phyloP scores from a whole-genome alignment of 2,113 vertebrate species.

The Periophthalmodon schlosseri region DNA sequence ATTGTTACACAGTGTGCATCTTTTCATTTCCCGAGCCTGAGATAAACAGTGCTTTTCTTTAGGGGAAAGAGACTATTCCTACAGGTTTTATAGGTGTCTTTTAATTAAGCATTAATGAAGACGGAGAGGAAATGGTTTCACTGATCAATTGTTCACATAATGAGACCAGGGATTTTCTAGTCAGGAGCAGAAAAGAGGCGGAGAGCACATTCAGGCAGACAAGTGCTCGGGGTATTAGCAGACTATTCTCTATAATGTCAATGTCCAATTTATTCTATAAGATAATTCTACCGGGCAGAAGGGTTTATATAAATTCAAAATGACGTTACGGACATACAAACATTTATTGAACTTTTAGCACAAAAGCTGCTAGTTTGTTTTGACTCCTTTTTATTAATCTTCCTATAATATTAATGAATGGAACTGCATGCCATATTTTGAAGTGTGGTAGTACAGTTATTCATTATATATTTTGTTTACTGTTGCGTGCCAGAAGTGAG shows the following conservation, averaged over 20 bases:
- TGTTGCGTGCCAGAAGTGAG: background rate
- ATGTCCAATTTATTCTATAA: background rate
- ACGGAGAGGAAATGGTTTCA: conserved; percentile 48
- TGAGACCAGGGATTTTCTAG: conserved; percentile 52
- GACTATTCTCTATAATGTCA: background rate
- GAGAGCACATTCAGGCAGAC: conserved; percentile 5
- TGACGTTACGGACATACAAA: background rate
- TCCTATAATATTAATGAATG: background rate
- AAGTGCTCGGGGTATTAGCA: background rate
- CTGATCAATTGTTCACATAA: conserved; percentile 66
- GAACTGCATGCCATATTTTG: background rate
- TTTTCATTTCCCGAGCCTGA: background rate
- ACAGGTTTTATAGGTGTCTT: conserved; percentile 51
- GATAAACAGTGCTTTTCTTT: conserved; percentile 12
- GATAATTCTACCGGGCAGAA: background rate
- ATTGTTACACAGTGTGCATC: background rate
- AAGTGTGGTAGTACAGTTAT: background rate
- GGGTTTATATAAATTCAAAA: background rate
- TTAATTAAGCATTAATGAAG: conserved; percentile 69
- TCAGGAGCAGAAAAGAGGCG: background rate
- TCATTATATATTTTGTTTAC: background rate
- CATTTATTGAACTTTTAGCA: background rate
- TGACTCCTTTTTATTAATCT: background rate
- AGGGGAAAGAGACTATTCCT: conserved; percentile 10
- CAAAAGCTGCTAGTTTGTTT: background rate